A percentile compares a stretch with the other conserved stretches of the same genome.
These are phyloP conservation scores for Zapus hudsonius DNA, from an alignment of 2,113 vertebrate species.

Conservation along the genomic window DNA sequence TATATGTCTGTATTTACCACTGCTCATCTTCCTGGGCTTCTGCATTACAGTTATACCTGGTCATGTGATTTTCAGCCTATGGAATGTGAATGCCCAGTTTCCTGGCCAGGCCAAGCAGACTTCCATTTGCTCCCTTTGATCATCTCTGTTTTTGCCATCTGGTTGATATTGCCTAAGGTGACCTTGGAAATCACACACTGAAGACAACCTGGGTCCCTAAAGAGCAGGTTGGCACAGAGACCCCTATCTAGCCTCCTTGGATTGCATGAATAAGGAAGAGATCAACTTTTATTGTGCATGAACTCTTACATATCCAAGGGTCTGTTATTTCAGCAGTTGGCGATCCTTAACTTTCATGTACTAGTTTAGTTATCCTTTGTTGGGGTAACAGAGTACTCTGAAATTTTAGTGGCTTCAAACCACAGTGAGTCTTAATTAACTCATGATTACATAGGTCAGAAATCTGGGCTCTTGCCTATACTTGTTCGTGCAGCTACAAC, in stretches of 20 bases:
- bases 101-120: neutral
- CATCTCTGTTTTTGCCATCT: neutral
- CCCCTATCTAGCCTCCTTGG: neutral
- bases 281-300: neutral
- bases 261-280: neutral
- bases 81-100: neutral
- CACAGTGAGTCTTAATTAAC: constrained; percentile 21
- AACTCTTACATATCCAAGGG: neutral
- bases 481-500: neutral
- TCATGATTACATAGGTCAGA: constrained; percentile 8
- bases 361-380: neutral
- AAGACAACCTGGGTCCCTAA: neutral
- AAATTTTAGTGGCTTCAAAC: constrained; percentile 9
- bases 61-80: neutral
- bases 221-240: neutral
- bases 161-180: neutral
- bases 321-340: neutral
- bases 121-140: neutral
- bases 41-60: neutral
- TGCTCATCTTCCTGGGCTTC: neutral
- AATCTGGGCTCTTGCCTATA: neutral
- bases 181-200: neutral
- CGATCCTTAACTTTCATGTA: neutral
- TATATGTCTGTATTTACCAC: neutral
- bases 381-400: neutral